These are phyloP conservation scores for Remorina albescens DNA, from an alignment of 2,797 vertebrate genomes.

Conservation along the genomic window DNA sequence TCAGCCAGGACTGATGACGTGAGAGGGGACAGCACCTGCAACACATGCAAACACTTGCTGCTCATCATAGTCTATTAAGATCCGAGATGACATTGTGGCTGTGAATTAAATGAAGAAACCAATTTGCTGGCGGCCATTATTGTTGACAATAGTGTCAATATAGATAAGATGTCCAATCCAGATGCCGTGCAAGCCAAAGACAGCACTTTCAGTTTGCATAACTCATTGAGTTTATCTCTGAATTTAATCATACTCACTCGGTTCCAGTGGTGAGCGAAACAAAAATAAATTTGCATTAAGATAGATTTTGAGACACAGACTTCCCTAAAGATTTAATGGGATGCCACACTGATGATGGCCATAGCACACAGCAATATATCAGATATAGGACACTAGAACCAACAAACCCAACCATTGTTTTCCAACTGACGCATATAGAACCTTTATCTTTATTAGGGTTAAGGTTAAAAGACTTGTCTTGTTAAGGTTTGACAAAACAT, in stretches of 20 bases:
- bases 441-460: too few relatives aligned
- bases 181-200: neutral
- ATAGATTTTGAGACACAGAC: neutral
- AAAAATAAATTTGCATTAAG: neutral
- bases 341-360: neutral
- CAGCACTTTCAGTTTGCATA: neutral
- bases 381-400: too few relatives aligned
- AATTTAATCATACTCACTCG: neutral
- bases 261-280: neutral
- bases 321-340: neutral
- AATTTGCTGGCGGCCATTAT: neutral
- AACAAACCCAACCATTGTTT: too few relatives aligned
- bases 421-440: too few relatives aligned
- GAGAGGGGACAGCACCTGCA: constrained; percentile 91
- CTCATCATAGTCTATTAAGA: constrained; percentile 11
- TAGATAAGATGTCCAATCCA: constrained; percentile 1
- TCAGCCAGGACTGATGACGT: constrained; percentile 90
- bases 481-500: too few relatives aligned
- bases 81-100: constrained; percentile 5
- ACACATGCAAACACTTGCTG: constrained; percentile 17
- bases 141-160: constrained; percentile 13
- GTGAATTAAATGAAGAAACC: neutral
- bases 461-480: too few relatives aligned
- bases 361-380: too few relatives aligned
- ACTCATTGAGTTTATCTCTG: constrained; percentile 5